Base-by-base conservation (phyloP, 2,888 invertebrate genomes). In the Arctia plantaginis region DNA sequence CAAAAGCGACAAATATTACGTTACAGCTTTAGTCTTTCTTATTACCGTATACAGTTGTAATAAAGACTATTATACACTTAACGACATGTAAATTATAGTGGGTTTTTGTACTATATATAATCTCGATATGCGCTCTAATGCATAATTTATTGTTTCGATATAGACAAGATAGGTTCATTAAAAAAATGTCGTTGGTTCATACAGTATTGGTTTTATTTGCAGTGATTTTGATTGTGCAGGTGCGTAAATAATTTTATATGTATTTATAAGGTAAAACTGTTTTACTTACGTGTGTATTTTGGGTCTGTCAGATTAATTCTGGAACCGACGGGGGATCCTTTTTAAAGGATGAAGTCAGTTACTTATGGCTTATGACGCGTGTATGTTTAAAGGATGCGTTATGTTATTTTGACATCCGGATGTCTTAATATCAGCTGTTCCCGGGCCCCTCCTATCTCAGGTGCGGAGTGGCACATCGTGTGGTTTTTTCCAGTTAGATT, bases 161-260 rank as follows among this genome's bases (percentile, higher is more conserved):
- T 62, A 70, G 62, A 44, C 41, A 62, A 59, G 41, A 39, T 18
- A 30, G 39, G 69, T 69, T 18, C 3, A 8, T 62, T 4, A 23
- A n/a, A 30, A 44, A 47, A 20, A 67, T 67, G 67, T 39, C 62
- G 62, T 23, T 41, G 27, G 41, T 39, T 13, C 10, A 35, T 20
- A 23, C 0, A 30, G 8, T 44, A 62, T 62, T 62, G 20, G 39
- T 62, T 62, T 20, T 70, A 20, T 3, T 70, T 15, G 70, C 70
- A 30, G 70, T 70, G 27, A 41, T 70, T 70, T 62, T 70, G 30
- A 30, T 62, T 18, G 30, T 59, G 23, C 62, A 70, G 70, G 70
- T 70, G 20, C 23, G 70, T 70, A 62, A n/a, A 23, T 69, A 12
- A 55, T 12, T 8, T 51, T 23, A 47, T 20, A 47, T 47, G 1